Evolutionary conservation across 1,140 invertebrate genomes (phyloP).

Genomic region (Drosophila busckii): DNA sequence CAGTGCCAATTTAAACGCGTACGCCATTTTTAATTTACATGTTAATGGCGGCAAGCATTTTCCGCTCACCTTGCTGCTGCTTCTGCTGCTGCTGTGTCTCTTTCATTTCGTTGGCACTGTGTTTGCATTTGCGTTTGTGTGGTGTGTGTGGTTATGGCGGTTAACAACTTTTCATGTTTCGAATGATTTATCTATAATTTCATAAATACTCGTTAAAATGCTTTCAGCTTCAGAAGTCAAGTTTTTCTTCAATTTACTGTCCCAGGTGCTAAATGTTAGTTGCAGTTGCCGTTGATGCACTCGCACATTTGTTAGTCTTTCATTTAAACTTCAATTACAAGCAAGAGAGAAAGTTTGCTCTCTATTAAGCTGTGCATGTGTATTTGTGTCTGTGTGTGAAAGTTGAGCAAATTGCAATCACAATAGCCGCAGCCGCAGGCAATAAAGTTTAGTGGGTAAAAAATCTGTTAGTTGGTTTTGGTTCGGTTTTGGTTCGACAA

Average conservation of each 20-base stretch:
- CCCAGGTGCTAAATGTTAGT: no score
- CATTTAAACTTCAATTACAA: slow-evolving; percentile 55
- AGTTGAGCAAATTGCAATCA: slow-evolving; percentile 61
- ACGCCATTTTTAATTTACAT: slow-evolving; percentile 63
- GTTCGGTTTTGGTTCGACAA: slow-evolving; percentile 25
- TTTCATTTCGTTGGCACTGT: slow-evolving; percentile 2
- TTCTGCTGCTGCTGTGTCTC: slow-evolving; percentile 12
- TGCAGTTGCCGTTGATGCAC: slow-evolving; percentile 43
- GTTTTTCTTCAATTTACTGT: no score
- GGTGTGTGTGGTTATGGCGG: slow-evolving; percentile 21
- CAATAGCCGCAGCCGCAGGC: slow-evolving; percentile 68
- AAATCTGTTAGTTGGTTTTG: slow-evolving; percentile 24
- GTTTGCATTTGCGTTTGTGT: slow-evolving; percentile 13
- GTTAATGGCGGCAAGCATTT: slow-evolving; percentile 55
- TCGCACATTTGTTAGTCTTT: slow-evolving; percentile 41
- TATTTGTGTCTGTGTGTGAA: slow-evolving; percentile 29
- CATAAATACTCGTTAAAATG: no score
- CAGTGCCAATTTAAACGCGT: slow-evolving; percentile 53
- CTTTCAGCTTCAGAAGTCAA: no score
- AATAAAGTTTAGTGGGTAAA: slow-evolving; percentile 48
- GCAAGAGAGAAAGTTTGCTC: slow-evolving; percentile 38
- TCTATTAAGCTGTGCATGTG: slow-evolving; percentile 2
- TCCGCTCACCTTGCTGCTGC: slow-evolving; percentile 38
- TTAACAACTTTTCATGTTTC: no score
- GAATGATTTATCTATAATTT: no score